These are phyloP conservation scores for Tricholauxania praeusta DNA, from an alignment of 2,888 invertebrate genomes.

Conservation along the genomic window DNA sequence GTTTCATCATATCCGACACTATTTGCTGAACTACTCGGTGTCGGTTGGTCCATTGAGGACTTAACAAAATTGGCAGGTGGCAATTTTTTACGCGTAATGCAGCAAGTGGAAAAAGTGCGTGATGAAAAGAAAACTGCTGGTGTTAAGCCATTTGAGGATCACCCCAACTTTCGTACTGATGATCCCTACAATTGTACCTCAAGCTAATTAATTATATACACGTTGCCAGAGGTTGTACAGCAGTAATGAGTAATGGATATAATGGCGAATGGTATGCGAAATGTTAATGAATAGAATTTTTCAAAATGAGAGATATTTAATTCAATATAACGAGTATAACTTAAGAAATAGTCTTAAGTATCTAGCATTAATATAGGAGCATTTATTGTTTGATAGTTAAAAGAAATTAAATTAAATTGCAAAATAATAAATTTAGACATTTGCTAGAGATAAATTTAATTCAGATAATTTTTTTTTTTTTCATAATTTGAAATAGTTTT, in stretches of 20 bases:
- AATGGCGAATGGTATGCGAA: background rate
- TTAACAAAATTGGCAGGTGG: constrained; percentile 82
- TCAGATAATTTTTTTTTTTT: too few relatives aligned
- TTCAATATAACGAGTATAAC: too few relatives aligned
- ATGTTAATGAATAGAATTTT: too few relatives aligned
- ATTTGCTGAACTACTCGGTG: constrained; percentile 82
- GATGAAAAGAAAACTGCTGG: constrained; percentile 79
- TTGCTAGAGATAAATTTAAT: too few relatives aligned
- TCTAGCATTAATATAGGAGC: too few relatives aligned
- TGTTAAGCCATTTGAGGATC: constrained; percentile 81
- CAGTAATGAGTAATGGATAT: background rate
- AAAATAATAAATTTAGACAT: too few relatives aligned
- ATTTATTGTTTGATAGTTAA: too few relatives aligned
- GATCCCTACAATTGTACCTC: constrained; percentile 68
- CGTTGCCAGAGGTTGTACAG: constrained; percentile 9
- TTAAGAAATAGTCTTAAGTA: too few relatives aligned
- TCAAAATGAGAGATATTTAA: too few relatives aligned
- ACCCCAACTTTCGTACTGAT: constrained; percentile 67
- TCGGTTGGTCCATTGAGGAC: constrained; percentile 85
- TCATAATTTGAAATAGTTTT: too few relatives aligned
- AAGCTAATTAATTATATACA: constrained; percentile 61
- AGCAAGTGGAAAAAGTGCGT: constrained; percentile 77
- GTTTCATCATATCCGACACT: constrained; percentile 83
- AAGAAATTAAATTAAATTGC: too few relatives aligned
- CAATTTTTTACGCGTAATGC: constrained; percentile 78